A percentile compares a stretch with the other conserved stretches of the same genome.
These are phyloP conservation scores for Karalla daura DNA, from an alignment of 2,797 vertebrate species.

Conservation along the genomic window DNA sequence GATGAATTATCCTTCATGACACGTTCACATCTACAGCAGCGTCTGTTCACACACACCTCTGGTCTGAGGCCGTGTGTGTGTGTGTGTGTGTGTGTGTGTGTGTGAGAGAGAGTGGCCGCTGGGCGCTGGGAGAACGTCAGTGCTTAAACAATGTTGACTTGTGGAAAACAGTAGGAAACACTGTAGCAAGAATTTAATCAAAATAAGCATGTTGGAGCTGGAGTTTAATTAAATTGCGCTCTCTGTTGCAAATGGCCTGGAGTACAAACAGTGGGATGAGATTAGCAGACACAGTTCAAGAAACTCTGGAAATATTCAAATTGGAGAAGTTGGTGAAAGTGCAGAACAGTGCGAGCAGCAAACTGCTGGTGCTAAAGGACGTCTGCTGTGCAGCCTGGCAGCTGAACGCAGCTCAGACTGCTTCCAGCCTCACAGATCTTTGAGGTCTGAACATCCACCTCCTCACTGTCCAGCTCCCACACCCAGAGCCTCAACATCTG, in stretches of 20 bases:
- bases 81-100: conserved; percentile 46
- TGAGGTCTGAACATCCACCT: no score
- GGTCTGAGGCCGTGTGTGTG: no score
- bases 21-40: no score
- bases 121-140: conserved; percentile 58
- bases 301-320: conserved; percentile 39
- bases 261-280: conserved; percentile 63
- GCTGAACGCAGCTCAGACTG: no score
- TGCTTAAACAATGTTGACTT: conserved; percentile 59
- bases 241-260: conserved; percentile 53
- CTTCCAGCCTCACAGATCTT: no score
- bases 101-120: conserved; percentile 44
- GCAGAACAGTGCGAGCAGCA: not conserved
- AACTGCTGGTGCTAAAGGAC: no score
- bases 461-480: no score
- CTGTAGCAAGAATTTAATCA: conserved; percentile 58
- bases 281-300: conserved; percentile 42
- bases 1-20: no score
- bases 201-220: conserved; percentile 56
- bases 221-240: conserved; percentile 65
- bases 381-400: no score
- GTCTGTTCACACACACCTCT: no score
- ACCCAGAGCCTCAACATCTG: no score
- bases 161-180: conserved; percentile 58
- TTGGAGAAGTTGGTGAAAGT: conserved; percentile 51